Conservation (phyloP, 2,797 vertebrate species). For the Tapirus indicus region DNA sequence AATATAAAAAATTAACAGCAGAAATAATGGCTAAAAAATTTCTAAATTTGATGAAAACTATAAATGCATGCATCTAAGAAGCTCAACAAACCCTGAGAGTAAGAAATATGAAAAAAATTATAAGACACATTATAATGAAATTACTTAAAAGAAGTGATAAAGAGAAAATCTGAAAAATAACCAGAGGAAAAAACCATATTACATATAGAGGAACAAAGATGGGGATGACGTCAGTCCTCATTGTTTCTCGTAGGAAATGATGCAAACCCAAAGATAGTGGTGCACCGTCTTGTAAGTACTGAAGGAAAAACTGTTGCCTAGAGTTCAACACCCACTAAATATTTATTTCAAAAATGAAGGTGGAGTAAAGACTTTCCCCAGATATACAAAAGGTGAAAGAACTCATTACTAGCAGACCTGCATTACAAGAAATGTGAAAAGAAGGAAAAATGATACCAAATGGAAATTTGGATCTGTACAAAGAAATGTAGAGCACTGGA, state of each 20-base stretch:
- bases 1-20: no score
- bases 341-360: slow-evolving; percentile 1
- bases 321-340: neutral
- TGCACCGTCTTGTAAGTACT: neutral
- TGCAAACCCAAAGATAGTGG: neutral
- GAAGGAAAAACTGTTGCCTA: neutral
- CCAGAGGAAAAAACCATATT: neutral
- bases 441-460: neutral
- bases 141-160: neutral
- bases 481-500: neutral
- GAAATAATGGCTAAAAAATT: neutral
- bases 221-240: neutral
- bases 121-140: neutral
- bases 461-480: neutral
- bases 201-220: neutral
- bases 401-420: neutral
- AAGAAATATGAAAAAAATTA: neutral
- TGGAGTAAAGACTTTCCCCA: neutral
- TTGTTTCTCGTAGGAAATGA: neutral
- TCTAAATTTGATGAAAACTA: neutral
- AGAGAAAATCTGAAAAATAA: neutral
- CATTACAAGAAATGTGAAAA: neutral
- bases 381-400: neutral
- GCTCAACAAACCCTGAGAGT: neutral
- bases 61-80: neutral